phyloP scores from a whole-genome alignment of 2,797 vertebrate genomes.

The Acridotheres tristis region DNA sequence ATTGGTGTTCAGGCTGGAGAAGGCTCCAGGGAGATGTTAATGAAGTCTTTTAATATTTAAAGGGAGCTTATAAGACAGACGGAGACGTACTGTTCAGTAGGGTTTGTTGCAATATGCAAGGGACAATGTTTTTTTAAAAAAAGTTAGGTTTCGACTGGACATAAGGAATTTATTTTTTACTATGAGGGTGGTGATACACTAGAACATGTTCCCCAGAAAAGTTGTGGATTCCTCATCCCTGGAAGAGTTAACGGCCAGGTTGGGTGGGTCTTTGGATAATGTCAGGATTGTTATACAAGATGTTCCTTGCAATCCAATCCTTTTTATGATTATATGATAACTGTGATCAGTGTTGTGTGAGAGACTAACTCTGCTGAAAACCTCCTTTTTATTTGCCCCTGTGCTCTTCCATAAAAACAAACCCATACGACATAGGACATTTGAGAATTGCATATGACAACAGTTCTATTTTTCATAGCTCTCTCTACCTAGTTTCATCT shows the following conservation, averaged over 20 bases:
- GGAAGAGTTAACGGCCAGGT: neutral
- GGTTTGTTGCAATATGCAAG: neutral
- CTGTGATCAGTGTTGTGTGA: neutral
- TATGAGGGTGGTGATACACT: accelerated
- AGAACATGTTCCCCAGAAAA: neutral
- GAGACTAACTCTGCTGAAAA: neutral
- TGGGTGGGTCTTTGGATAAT: neutral
- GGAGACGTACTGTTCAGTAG: neutral
- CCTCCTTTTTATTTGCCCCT: neutral
- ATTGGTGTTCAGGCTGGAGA: neutral
- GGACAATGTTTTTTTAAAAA: neutral
- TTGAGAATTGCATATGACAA: neutral
- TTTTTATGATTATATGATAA: neutral
- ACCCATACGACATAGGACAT: neutral
- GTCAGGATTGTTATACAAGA: too few species aligned
- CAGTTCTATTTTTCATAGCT: neutral
- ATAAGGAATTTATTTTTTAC: neutral
- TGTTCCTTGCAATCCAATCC: neutral
- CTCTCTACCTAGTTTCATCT: neutral
- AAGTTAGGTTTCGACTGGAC: neutral
- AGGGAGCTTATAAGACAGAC: neutral
- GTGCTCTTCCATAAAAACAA: neutral
- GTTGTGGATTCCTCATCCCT: neutral
- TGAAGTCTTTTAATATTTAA: neutral
- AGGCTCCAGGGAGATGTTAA: neutral